A percentile compares a stretch with the other conserved stretches of the same genome.
Evolutionary conservation across 2,113 vertebrate species (phyloP).

Genomic region (Hippocampus guttulatus): DNA sequence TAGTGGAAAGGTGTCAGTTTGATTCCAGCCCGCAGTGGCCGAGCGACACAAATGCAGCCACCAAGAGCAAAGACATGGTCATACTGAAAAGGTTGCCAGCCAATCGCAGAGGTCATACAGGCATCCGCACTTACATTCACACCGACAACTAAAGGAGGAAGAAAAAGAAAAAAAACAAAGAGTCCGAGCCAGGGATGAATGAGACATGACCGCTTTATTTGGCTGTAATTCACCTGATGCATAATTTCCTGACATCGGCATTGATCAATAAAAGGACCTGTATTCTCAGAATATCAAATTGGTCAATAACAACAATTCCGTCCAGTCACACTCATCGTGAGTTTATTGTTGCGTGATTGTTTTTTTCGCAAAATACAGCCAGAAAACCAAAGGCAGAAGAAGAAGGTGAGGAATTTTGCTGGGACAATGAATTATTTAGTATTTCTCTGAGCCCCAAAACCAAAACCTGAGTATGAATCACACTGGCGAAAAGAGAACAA

Average conservation of each 20-base stretch:
- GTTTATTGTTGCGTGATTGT: slow-evolving; percentile 57
- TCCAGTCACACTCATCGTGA: neutral
- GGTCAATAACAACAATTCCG: slow-evolving; percentile 29
- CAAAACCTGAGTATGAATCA: slow-evolving; percentile 55
- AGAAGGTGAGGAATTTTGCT: neutral
- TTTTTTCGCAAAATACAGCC: slow-evolving; percentile 68
- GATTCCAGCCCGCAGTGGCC: neutral
- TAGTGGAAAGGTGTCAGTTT: slow-evolving; percentile 13
- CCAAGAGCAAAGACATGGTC: neutral
- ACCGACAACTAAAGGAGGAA: neutral
- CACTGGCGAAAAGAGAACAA: slow-evolving; percentile 12
- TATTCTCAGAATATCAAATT: slow-evolving; percentile 55
- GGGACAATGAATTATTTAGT: slow-evolving; percentile 16
- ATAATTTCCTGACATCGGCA: slow-evolving; percentile 64
- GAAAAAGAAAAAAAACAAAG: slow-evolving; percentile 13
- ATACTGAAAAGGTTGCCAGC: neutral
- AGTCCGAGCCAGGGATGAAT: slow-evolving; percentile 41
- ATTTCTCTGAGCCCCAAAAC: slow-evolving; percentile 30
- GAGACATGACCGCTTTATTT: slow-evolving; percentile 59
- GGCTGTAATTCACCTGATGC: slow-evolving; percentile 67
- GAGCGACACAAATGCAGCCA: slow-evolving; percentile 25
- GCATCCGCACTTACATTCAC: neutral
- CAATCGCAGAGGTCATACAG: no score
- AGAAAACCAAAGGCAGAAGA: slow-evolving; percentile 16
- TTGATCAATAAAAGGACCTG: slow-evolving; percentile 49